These are phyloP conservation scores for Pheosia gnoma DNA, from an alignment of 2,888 invertebrate genomes.

Conservation along the genomic window DNA sequence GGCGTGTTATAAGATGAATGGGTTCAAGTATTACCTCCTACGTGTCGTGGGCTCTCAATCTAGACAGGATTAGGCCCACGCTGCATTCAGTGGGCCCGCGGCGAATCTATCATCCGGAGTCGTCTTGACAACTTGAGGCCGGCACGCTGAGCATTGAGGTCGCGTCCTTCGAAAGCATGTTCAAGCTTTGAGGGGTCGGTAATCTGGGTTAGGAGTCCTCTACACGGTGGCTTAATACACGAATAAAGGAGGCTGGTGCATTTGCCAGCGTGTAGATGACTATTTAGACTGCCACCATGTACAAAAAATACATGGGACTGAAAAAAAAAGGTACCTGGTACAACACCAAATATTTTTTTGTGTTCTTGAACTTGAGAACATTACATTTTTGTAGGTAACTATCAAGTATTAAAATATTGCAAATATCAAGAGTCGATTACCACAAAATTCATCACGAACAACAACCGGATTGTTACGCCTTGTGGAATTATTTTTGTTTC, in stretches of 20 bases:
- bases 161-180: not conserved
- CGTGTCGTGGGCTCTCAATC: slow-evolving; percentile 44
- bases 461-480: not conserved
- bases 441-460: not conserved
- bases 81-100: slow-evolving; percentile 12
- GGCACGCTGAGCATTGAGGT: not conserved
- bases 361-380: no score
- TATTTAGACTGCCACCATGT: no score
- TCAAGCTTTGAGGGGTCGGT: not conserved
- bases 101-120: slow-evolving; percentile 25
- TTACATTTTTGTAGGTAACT: not conserved
- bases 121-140: slow-evolving; percentile 26
- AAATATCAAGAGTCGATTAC: not conserved
- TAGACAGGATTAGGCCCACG: slow-evolving; percentile 50
- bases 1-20: not conserved
- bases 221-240: no score
- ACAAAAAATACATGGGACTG: no score
- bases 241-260: no score
- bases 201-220: no score
- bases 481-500: not conserved
- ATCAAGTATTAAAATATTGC: not conserved
- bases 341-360: no score
- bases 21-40: slow-evolving; percentile 27
- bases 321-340: not conserved
- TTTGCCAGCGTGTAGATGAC: no score